Evolutionary conservation across 2,888 invertebrate genomes (phyloP), one percentile per base, ranked within the genome.

Genomic region (Agrotis clavis): DNA sequence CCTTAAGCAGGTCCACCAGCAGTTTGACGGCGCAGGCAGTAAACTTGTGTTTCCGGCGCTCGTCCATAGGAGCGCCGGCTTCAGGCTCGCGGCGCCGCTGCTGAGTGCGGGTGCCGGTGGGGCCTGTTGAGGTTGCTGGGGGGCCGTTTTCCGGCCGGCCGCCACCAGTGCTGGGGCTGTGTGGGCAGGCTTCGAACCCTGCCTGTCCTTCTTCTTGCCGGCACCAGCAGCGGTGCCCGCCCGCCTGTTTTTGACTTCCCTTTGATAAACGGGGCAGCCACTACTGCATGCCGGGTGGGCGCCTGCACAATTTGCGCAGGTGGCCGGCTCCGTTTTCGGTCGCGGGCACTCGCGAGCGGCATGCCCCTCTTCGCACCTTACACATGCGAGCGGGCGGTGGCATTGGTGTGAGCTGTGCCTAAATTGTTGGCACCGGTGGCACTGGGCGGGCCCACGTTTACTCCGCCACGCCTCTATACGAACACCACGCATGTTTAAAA

Each of bases 101-200:
- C 4, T 47, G 47, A 1, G 2, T 0, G 16, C 5, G 47, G 16
- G 4, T 13, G 47, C 16, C 18, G 48, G 4, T 1, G 18, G 5
- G 2, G 18, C 6, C 5, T 5, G 30, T 3, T 2, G 30, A 4
- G 30, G 30, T 30, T 3, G 30, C 3, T 2, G 30, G 4, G 4
- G 30, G 30, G 30, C 30, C 30, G 30, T 4, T 30, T 30, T 30
- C 2, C 30, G 30, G 30, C 30, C 5, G 0, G n/a, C 18, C 2
- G 18, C 48, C 18, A 2, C 6, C 7, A 18, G 18, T 4, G 18
- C n/a, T 2, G 0, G 3, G 0, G 2, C 0, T 2, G n/a, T 18
- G 18, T 18, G 50, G 50, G 50, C n/a, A n/a, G n/a, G 11, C 11
- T 3, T 50, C 0, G 0, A n/a, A n/a, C 3, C 50, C n/a, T n/a